phyloP scores from a whole-genome alignment of 2,797 vertebrate species.

The Poecilia picta region DNA sequence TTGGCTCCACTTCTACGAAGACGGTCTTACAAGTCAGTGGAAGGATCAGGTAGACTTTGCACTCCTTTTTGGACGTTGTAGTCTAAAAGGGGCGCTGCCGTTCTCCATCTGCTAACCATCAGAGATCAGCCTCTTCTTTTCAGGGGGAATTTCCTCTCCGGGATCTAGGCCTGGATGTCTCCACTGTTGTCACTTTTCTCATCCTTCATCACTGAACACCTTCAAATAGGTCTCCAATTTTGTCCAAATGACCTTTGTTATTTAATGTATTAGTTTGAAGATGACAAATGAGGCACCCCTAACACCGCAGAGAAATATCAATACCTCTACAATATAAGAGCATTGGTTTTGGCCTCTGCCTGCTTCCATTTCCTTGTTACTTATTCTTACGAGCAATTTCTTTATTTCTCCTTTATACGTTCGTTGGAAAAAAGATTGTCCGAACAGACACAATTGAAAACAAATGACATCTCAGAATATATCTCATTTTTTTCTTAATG shows the following conservation, averaged over 20 bases:
- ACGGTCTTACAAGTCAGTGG: background rate
- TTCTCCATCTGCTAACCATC: background rate
- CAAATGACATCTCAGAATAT: background rate
- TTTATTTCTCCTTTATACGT: background rate
- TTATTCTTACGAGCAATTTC: background rate
- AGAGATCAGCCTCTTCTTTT: background rate
- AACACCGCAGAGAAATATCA: background rate
- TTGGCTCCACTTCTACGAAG: background rate
- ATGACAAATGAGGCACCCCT: background rate
- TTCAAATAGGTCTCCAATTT: background rate
- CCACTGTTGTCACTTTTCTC: background rate
- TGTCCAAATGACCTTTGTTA: background rate
- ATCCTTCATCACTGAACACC: background rate
- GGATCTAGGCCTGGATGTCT: background rate
- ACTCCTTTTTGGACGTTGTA: background rate
- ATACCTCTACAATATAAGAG: background rate
- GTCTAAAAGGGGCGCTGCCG: background rate
- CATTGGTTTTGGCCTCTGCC: background rate
- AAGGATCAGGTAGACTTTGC: background rate
- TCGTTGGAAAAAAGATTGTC: background rate
- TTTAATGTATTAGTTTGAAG: background rate
- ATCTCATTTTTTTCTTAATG: background rate
- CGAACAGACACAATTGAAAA: background rate
- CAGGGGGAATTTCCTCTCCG: background rate
- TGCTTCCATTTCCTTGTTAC: background rate